Percentiles rank a stretch among this genome's conserved stretches.
phyloP scores from a whole-genome alignment of 2,888 invertebrate genomes.

The Caenorhabditis zanzibari region DNA sequence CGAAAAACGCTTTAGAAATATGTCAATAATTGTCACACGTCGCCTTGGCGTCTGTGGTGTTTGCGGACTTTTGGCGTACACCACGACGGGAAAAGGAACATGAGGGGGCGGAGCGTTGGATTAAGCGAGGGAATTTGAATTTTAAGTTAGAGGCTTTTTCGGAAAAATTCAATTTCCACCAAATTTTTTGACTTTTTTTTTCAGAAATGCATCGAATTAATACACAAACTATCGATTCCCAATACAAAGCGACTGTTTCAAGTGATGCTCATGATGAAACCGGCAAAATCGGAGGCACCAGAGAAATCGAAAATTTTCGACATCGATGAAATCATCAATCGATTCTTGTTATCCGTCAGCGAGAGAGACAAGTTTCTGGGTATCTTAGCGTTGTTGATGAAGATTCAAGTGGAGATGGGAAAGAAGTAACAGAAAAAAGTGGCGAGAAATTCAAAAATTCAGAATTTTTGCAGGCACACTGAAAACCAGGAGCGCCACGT shows the following conservation, averaged over 20 bases:
- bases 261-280: constrained; percentile 55
- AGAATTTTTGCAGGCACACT: constrained; percentile 26
- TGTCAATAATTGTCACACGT: constrained; percentile 12
- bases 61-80: neutral
- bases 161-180: neutral
- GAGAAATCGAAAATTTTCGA: constrained; percentile 8
- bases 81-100: constrained; percentile 6
- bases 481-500: constrained; percentile 45
- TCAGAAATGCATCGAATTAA: constrained; percentile 64
- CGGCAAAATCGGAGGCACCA: neutral
- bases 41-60: neutral
- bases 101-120: neutral
- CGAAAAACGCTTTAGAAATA: neutral
- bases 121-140: neutral
- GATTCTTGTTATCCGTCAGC: constrained; percentile 59
- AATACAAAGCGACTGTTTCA: constrained; percentile 67
- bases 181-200: constrained; percentile 30
- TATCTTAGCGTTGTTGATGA: constrained; percentile 68
- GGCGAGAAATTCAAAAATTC: neutral
- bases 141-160: neutral
- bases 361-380: constrained; percentile 66
- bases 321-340: constrained; percentile 53
- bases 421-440: constrained; percentile 27
- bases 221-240: constrained; percentile 52
- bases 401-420: constrained; percentile 59